Percentiles rank a stretch among this genome's conserved stretches.
These are phyloP conservation scores for Brachypteracias leptosomus DNA, from an alignment of 2,113 vertebrate genomes.

Conservation along the genomic window DNA sequence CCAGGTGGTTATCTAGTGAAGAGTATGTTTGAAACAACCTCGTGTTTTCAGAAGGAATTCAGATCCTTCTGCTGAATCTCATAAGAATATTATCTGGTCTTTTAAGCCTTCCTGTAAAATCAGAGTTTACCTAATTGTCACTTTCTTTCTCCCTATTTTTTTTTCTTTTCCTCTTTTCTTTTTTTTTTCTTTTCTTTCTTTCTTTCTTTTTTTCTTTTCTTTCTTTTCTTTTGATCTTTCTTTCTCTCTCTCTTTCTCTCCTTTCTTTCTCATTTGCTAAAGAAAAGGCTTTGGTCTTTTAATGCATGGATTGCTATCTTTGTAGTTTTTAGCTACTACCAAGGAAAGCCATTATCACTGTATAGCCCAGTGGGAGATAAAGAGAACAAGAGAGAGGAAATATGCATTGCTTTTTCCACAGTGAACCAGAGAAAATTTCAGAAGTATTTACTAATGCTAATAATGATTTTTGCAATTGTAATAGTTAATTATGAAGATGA, in stretches of 20 bases:
- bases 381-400: not conserved
- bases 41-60: not conserved
- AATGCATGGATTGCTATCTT: not conserved
- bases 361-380: not conserved
- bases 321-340: not conserved
- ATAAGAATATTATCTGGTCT: not conserved
- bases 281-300: not conserved
- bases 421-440: not conserved
- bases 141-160: not conserved
- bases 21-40: not conserved
- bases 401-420: not conserved
- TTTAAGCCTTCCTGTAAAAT: not conserved
- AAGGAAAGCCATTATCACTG: not conserved
- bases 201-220: not conserved
- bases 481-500: not conserved
- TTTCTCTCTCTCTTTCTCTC: not conserved
- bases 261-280: not conserved
- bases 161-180: too few species aligned
- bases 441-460: not conserved
- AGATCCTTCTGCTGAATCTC: not conserved
- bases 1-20: rapidly evolving
- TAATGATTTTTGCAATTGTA: not conserved
- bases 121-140: not conserved
- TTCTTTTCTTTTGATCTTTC: not conserved
- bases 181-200: too few species aligned